Percentiles rank a stretch among this genome's conserved stretches.
Evolutionary conservation across 2,113 vertebrate species (phyloP).

Genomic region (Periophthalmodon schlosseri): DNA sequence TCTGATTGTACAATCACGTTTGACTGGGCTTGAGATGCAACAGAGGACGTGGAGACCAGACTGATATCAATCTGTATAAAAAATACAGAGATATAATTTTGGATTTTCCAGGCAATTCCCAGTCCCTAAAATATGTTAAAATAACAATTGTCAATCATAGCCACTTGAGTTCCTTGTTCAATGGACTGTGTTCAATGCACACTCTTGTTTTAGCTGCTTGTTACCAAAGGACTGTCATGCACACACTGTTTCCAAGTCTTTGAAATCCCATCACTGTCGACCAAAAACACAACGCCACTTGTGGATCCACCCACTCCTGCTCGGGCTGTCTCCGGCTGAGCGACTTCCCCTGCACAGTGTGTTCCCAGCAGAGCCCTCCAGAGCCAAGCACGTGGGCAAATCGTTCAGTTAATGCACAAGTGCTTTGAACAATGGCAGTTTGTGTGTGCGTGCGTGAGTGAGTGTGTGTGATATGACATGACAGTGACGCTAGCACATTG

Average conservation of each 20-base stretch:
- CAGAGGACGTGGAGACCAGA: too few species aligned
- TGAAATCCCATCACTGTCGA: conserved; percentile 29
- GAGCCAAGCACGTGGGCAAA: conserved; percentile 36
- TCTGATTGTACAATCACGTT: too few species aligned
- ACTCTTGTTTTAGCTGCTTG: conserved; percentile 26
- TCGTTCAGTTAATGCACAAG: conserved; percentile 50
- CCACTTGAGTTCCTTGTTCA: conserved; percentile 21
- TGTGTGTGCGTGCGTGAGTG: background rate
- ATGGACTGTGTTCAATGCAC: background rate
- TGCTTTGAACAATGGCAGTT: conserved; percentile 14
- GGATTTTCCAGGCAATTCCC: too few species aligned
- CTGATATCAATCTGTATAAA: too few species aligned
- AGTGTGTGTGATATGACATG: background rate
- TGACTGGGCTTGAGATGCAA: too few species aligned
- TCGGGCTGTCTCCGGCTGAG: conserved; percentile 29
- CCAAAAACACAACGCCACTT: conserved; percentile 26
- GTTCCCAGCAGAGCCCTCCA: conserved; percentile 38
- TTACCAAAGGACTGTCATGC: conserved; percentile 20
- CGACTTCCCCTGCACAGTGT: conserved; percentile 32
- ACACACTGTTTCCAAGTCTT: conserved; percentile 11
- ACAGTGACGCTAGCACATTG: background rate
- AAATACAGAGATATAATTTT: too few species aligned
- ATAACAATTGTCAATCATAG: background rate
- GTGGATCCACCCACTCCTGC: conserved; percentile 28
- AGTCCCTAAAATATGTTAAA: too few species aligned